A percentile compares a stretch with the other conserved stretches of the same genome.
phyloP scores from a whole-genome alignment of 2,797 vertebrate genomes.

The Scolopax bukidnonensis region DNA sequence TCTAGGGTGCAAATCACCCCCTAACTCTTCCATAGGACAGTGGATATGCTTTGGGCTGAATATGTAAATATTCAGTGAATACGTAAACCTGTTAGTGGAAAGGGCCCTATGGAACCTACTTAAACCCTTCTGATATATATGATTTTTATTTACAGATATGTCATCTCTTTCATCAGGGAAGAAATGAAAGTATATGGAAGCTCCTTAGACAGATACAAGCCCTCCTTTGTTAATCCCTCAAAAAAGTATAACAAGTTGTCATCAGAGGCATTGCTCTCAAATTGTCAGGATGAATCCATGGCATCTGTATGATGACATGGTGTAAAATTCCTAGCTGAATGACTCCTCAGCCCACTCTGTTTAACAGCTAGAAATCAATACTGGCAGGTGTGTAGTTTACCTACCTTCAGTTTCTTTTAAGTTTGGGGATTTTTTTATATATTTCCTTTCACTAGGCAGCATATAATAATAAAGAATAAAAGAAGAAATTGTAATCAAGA shows the following conservation, averaged over 20 bases:
- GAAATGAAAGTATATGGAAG: not conserved
- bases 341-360: not conserved
- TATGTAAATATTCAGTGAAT: not conserved
- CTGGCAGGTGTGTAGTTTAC: not conserved
- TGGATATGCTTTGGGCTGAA: too few species aligned
- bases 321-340: not conserved
- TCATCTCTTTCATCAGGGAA: not conserved
- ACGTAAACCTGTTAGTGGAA: not conserved
- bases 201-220: not conserved
- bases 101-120: not conserved
- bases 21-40: not conserved
- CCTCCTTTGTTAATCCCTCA: not conserved
- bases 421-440: accelerated
- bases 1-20: not conserved
- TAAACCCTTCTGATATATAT: not conserved
- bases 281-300: not conserved
- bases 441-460: not conserved
- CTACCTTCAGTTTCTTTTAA: not conserved
- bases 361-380: not conserved
- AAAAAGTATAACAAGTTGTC: not conserved
- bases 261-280: not conserved
- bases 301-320: not conserved
- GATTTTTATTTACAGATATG: not conserved
- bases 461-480: not conserved
- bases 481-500: not conserved